phyloP scores from a whole-genome alignment of 2,113 vertebrate genomes.

The Stomatorhinus ivindoensis region DNA sequence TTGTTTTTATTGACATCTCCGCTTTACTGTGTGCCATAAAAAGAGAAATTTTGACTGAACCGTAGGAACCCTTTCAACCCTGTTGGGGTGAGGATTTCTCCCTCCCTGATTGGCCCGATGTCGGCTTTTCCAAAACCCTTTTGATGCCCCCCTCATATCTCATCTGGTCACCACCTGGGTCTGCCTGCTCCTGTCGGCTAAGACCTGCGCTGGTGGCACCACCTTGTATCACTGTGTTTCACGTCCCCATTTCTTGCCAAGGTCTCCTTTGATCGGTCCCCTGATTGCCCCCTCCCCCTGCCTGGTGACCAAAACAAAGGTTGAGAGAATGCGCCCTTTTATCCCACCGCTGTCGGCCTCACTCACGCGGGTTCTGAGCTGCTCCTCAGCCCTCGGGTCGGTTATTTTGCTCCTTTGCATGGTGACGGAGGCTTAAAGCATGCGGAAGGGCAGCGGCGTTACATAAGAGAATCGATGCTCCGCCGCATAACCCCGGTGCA shows the following conservation, averaged over 20 bases:
- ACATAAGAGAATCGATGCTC: not conserved
- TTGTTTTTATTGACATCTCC: not conserved
- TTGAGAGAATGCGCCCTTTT: not conserved
- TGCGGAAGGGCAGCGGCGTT: not conserved
- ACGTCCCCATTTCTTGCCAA: not conserved
- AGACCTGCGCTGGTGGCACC: not conserved
- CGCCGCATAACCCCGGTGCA: not conserved
- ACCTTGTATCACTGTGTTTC: not conserved
- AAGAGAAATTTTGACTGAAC: not conserved
- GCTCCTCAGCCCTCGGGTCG: not conserved
- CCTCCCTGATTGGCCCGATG: not conserved
- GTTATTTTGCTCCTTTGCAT: not conserved
- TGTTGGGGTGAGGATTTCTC: not conserved
- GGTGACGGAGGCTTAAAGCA: not conserved
- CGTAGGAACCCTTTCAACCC: not conserved
- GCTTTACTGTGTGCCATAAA: constrained; percentile 1
- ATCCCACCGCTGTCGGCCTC: not conserved
- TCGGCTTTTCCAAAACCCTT: not conserved
- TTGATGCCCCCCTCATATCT: not conserved
- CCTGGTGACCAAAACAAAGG: not conserved
- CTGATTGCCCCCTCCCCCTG: not conserved
- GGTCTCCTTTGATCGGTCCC: not conserved
- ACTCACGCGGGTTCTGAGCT: not conserved
- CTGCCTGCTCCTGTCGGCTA: not conserved
- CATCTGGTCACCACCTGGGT: constrained; percentile 2